A percentile compares a stretch with the other conserved stretches of the same genome.
phyloP scores from a whole-genome alignment of 2,888 invertebrate species.

The Phengaris arion region DNA sequence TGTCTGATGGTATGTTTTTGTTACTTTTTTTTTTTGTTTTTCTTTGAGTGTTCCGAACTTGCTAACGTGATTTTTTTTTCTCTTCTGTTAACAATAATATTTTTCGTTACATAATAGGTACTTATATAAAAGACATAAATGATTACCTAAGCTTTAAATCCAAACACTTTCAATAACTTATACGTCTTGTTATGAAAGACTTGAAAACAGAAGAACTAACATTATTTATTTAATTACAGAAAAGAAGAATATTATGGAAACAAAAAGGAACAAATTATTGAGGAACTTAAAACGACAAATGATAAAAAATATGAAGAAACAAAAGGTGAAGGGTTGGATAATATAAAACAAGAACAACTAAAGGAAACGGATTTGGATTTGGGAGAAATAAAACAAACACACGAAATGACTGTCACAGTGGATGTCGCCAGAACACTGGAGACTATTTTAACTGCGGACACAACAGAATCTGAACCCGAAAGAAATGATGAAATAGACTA shows the following conservation, averaged over 20 bases:
- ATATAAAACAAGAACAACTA: not conserved
- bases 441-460: not conserved
- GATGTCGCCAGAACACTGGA: not conserved
- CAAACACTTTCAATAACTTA: no score
- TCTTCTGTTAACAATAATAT: no score
- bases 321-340: not conserved
- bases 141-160: no score
- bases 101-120: no score
- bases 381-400: not conserved
- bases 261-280: not conserved
- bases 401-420: not conserved
- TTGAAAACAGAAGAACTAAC: not conserved
- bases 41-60: not conserved
- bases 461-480: not conserved
- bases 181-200: not conserved
- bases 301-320: not conserved
- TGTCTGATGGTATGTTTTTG: conserved; percentile 19
- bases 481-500: not conserved
- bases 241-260: not conserved
- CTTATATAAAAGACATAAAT: no score
- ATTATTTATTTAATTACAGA: not conserved
- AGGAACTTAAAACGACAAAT: not conserved
- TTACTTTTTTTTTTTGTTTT: conserved; percentile 16
- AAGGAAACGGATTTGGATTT: not conserved
- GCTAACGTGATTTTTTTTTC: no score